Base-by-base conservation (phyloP, 1,140 invertebrate genomes). In the Drosophila tristis region DNA sequence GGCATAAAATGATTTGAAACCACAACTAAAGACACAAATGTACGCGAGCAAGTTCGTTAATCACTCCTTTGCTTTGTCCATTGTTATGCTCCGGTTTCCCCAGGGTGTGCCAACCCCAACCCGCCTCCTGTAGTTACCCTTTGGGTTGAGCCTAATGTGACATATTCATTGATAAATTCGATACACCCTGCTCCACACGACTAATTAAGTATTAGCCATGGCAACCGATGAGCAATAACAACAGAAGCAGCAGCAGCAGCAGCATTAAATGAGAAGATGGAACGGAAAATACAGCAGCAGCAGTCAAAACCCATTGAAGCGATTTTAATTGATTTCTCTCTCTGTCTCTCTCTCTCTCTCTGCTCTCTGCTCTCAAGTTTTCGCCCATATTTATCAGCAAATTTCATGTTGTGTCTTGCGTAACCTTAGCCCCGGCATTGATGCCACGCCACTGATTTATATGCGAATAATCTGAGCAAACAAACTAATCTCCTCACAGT, bases 271-370 rank as follows among this genome's bases (percentile, higher is more conserved):
- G 11, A 13, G 35, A 4, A 39, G 35, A 39, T 13, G 35, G 11
- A 39, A 39, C 11, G 11, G 3, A 39, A 39, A 39, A 39, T 39
- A 39, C 35, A 11, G 50, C 53, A 47, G 20, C 56, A 56, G 51
- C 63, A 16, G 35, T 39, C 16, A 29, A 43, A 43, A 81, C 57
- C 61, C 72, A 80, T 73, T 67, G 81, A 78, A 85, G 66, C 72
- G 78, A 67, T 86, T 81, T 86, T 80, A 85, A 85, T 85, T 85
- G 82, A 85, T 85, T 85, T 64, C 74, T 67, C 48, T 20, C 20
- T 20, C 20, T 64, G 68, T 67, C 48, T 20, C 20, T 1, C 20
- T 20, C 20, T 20, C 20, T 16, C 16, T 16, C 16, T 16, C 16
- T 16, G 16, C 16, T 64, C 74, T 67, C 48, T 39, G 13, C 63